These are phyloP conservation scores for Alca torda DNA, from an alignment of 2,797 vertebrate genomes.

Conservation along the genomic window DNA sequence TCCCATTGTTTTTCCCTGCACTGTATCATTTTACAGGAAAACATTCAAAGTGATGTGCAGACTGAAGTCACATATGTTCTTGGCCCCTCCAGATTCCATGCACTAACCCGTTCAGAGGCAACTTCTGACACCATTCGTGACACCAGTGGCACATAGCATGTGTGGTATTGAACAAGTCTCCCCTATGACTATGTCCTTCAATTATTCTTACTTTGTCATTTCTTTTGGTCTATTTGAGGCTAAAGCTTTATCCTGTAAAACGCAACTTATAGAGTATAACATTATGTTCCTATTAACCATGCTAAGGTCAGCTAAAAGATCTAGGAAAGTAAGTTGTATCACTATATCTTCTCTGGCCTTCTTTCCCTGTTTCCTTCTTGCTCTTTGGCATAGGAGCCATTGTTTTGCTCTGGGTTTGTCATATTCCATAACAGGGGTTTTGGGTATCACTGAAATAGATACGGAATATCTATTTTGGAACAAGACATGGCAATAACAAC, in stretches of 20 bases:
- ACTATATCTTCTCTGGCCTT: neutral
- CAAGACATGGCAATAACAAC: neutral
- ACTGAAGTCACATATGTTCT: neutral
- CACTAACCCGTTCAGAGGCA: neutral
- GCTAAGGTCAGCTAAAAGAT: neutral
- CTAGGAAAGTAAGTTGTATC: neutral
- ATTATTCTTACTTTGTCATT: neutral
- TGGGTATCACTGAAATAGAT: neutral
- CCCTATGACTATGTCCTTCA: neutral
- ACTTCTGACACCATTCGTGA: neutral
- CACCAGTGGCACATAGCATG: neutral
- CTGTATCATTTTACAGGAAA: neutral
- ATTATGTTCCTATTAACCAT: neutral
- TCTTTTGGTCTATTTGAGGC: neutral
- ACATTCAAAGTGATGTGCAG: neutral
- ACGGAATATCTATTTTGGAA: neutral
- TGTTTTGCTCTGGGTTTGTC: neutral
- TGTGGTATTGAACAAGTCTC: neutral
- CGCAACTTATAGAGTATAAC: neutral
- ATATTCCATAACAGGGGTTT: neutral
- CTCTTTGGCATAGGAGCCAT: neutral
- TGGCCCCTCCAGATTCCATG: neutral
- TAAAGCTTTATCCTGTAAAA: neutral
- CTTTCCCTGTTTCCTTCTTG: neutral
- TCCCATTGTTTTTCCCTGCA: neutral